Evolutionary conservation across 2,888 invertebrate genomes (phyloP).

Genomic region (Tiphia femorata): DNA sequence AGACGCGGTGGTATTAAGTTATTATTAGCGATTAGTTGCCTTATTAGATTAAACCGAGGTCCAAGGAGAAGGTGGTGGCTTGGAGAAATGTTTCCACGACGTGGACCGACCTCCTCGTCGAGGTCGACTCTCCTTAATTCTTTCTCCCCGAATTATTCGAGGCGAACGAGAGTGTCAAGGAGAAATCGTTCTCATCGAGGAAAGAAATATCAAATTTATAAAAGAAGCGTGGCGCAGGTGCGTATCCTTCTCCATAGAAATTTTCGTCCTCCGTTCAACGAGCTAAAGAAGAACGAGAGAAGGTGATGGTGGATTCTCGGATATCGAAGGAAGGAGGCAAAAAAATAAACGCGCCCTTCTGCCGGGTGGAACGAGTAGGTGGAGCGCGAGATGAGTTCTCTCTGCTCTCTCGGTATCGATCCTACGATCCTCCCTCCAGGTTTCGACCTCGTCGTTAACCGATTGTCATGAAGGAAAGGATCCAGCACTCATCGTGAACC

Average conservation of each 20-base stretch:
- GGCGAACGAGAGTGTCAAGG: no score
- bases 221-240: no score
- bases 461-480: slow-evolving; percentile 39
- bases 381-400: background rate
- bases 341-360: slow-evolving; percentile 27
- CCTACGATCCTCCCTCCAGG: slow-evolving; percentile 18
- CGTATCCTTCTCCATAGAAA: no score
- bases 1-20: slow-evolving; percentile 58
- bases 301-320: slow-evolving; percentile 32
- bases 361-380: slow-evolving; percentile 1
- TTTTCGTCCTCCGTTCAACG: no score
- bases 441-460: slow-evolving; percentile 8
- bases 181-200: no score
- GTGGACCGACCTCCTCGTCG: no score
- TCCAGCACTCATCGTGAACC: slow-evolving; percentile 11
- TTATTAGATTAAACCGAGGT: slow-evolving; percentile 57
- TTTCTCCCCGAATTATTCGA: no score
- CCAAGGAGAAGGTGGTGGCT: background rate
- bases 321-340: slow-evolving; percentile 17
- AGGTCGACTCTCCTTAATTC: no score
- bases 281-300: no score
- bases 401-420: slow-evolving; percentile 19
- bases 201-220: no score
- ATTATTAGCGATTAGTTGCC: slow-evolving; percentile 56
- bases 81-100: no score